phyloP scores from a whole-genome alignment of 2,797 vertebrate species.

The Alosa sapidissima region DNA sequence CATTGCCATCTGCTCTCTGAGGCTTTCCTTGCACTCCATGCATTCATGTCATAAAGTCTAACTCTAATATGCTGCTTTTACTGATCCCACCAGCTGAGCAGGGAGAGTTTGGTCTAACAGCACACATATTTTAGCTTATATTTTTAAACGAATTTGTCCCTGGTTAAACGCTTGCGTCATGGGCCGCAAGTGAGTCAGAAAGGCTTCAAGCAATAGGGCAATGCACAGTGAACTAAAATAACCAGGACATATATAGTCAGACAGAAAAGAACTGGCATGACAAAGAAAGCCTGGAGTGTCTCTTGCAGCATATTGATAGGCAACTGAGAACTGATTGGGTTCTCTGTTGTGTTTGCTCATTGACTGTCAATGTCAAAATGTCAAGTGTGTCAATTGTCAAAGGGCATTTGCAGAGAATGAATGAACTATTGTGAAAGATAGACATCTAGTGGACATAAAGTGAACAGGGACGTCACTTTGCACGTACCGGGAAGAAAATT shows the following conservation, averaged over 20 bases:
- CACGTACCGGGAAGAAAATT: not conserved
- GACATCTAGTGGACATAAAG: conserved; percentile 53
- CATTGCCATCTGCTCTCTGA: conserved; percentile 4
- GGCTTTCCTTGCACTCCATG: not conserved
- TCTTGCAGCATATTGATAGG: not conserved
- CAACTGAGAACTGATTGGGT: not conserved
- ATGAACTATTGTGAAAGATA: conserved; percentile 50
- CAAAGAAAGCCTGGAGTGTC: not conserved
- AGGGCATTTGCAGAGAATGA: not conserved
- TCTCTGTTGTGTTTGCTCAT: not conserved
- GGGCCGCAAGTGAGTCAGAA: conserved; percentile 6
- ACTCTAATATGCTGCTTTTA: not conserved
- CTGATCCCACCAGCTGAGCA: not conserved
- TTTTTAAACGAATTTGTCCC: not conserved
- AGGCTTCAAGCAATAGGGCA: not conserved
- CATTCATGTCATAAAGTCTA: conserved; percentile 1
- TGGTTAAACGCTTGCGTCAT: not conserved
- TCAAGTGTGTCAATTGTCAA: conserved; percentile 14
- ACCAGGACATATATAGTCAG: not conserved
- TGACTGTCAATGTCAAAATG: not conserved
- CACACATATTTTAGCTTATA: not conserved
- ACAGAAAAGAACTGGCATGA: not conserved
- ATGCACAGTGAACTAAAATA: not conserved
- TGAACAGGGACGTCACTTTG: not conserved
- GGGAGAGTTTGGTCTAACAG: not conserved